A percentile compares a stretch with the other conserved stretches of the same genome.
Conservation (phyloP, 2,113 vertebrate genomes). For the Cnemophilus loriae region DNA sequence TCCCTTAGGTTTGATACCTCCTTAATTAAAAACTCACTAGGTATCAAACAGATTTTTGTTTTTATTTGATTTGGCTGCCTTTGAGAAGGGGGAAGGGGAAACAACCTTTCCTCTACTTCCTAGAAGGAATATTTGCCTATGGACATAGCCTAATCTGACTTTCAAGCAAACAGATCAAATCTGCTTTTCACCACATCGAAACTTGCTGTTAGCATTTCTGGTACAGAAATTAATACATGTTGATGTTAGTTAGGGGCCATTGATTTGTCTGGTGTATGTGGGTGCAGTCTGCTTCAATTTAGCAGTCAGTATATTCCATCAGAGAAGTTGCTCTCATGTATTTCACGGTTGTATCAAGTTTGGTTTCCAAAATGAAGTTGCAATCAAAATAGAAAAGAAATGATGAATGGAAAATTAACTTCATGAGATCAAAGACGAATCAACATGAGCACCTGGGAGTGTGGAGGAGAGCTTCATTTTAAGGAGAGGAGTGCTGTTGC, state of each 20-base stretch:
- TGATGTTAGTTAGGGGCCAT: background rate
- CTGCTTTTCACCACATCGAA: background rate
- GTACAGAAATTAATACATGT: conserved; percentile 6
- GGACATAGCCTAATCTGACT: background rate
- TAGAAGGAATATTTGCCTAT: conserved; percentile 2
- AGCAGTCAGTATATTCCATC: background rate
- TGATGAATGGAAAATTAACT: background rate
- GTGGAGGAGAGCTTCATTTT: background rate
- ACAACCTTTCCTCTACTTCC: background rate
- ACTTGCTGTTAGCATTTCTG: conserved; percentile 5
- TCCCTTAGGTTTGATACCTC: background rate
- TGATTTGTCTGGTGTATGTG: background rate
- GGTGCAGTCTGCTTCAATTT: background rate
- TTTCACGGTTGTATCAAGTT: background rate
- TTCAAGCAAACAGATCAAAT: conserved; percentile 41
- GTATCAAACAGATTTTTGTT: background rate
- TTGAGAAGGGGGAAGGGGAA: background rate
- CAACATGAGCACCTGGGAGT: background rate
- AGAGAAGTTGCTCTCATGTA: background rate
- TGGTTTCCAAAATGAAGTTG: background rate
- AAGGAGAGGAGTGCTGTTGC: background rate
- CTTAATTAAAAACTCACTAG: background rate
- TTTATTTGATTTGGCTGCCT: background rate
- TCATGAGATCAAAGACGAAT: background rate
- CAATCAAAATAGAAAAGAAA: background rate